Percentiles rank a stretch among this genome's conserved stretches.
Conservation (phyloP, 53 echinoderm and acorn worm genomes). For the Hippasteria phrygiana region DNA sequence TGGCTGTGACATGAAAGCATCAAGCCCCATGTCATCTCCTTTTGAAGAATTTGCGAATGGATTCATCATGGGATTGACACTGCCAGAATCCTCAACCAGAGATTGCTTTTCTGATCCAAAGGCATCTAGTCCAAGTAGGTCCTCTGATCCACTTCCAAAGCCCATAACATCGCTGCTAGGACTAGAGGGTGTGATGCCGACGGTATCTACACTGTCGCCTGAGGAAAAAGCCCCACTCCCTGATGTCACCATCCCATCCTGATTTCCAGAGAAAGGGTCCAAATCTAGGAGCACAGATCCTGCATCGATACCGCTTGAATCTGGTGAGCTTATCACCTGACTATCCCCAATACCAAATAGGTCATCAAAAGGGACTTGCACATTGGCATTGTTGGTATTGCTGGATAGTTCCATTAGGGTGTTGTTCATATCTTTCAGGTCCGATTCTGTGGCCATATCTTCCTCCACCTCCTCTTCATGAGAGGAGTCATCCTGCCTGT, state of each 20-base stretch:
- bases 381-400: slow-evolving; percentile 81
- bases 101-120: slow-evolving; percentile 44
- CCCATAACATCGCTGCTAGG: slow-evolving; percentile 55
- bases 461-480: slow-evolving; percentile 34
- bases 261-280: slow-evolving; percentile 23
- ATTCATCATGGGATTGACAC: slow-evolving; percentile 8
- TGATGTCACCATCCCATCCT: slow-evolving; percentile 38
- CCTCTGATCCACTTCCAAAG: slow-evolving; percentile 59
- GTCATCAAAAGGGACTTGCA: slow-evolving; percentile 49
- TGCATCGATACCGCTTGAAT: slow-evolving; percentile 42
- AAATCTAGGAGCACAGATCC: slow-evolving; percentile 53
- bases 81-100: neutral
- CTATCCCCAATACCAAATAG: slow-evolving; percentile 58
- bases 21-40: slow-evolving; percentile 8
- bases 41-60: slow-evolving; percentile 53
- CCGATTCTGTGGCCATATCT: slow-evolving; percentile 40
- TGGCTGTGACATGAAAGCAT: slow-evolving; percentile 53
- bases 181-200: slow-evolving; percentile 46
- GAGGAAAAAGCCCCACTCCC: slow-evolving; percentile 48
- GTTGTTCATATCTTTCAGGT: slow-evolving; percentile 49
- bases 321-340: slow-evolving; percentile 47
- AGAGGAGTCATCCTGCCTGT: slow-evolving; percentile 59
- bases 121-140: slow-evolving; percentile 72
- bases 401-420: slow-evolving; percentile 65
- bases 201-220: slow-evolving; percentile 29